Evolutionary conservation across 2,797 vertebrate species (phyloP), one percentile per base, ranked within the genome.

Genomic region (Malurus leucopterus): DNA sequence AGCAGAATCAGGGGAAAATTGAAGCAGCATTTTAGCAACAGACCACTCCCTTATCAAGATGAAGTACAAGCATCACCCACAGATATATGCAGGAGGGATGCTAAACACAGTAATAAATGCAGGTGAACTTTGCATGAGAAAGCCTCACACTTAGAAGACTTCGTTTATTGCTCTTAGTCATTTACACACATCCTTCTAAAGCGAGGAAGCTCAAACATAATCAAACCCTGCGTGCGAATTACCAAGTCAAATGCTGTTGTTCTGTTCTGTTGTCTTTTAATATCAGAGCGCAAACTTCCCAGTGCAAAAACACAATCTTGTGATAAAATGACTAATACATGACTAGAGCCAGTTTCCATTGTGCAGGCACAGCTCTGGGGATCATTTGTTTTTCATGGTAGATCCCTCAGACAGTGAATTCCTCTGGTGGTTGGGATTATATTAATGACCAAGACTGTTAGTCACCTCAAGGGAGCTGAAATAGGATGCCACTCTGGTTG

Each of bases 391-490:
- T 94, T 92, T 94, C 94, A 94, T 89, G 93, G 94, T 91, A 94
- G 93, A 95, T 68, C 84, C 94, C 93, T 96, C 93, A 92, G 96
- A 95, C 59, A 53, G 93, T 94, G 95, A 95, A 93, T 93, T 92
- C 94, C 92, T 94, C 79, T 90, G 65, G 83, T 74, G 92, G 86
- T 77, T 95, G 92, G 93, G 69, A 95, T 94, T 93, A 88, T 73
- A 92, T 93, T 94, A 92, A 93, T 93, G 96, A 93, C 90, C 91
- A 89, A 84, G 75, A 84, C 91, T 89, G 90, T 96, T 96, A 95
- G 95, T 96, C 95, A 96, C 89, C 93, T 93, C 86, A 69, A 95
- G 91, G 92, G 93, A 96, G 59, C 70, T 90, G 94, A 93, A 95
- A 96, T 82, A 89, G 80, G 79, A 93, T 93, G 93, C 89, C 80